Evolutionary conservation across 2,888 invertebrate genomes (phyloP).

Genomic region (Salticus scenicus): DNA sequence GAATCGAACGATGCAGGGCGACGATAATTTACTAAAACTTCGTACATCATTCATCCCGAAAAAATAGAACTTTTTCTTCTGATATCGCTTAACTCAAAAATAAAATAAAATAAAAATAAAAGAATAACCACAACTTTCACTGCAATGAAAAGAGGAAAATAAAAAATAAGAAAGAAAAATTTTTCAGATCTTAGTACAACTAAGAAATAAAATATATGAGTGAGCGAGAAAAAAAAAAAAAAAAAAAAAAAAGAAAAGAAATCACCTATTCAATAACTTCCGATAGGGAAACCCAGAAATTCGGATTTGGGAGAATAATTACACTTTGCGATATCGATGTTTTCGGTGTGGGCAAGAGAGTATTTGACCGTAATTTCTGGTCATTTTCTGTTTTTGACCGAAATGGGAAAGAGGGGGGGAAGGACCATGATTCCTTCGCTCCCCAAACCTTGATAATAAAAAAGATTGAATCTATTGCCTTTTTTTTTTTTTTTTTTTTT

Average conservation of each 20-base stretch:
- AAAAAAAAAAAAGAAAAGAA: constrained; percentile 38
- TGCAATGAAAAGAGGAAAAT: not conserved
- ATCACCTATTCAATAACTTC: constrained; percentile 53
- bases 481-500: too few relatives aligned
- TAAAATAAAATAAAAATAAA: not conserved
- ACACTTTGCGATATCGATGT: constrained; percentile 56
- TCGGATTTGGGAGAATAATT: constrained; percentile 58
- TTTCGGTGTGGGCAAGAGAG: constrained; percentile 36
- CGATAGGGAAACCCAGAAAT: constrained; percentile 50
- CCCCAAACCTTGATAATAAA: constrained; percentile 26
- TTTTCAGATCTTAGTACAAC: constrained; percentile 41
- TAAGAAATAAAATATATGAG: constrained; percentile 45
- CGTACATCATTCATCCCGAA: constrained; percentile 62
- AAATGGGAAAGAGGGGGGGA: not conserved
- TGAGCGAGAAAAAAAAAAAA: too few relatives aligned
- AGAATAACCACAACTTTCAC: constrained; percentile 9
- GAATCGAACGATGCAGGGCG: constrained; percentile 41
- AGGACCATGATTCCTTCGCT: constrained; percentile 7
- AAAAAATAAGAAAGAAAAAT: constrained; percentile 25
- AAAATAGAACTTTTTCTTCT: constrained; percentile 50
- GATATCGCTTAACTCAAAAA: constrained; percentile 61
- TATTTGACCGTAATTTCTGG: constrained; percentile 67
- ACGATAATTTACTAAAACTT: constrained; percentile 66
- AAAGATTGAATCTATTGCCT: constrained; percentile 33
- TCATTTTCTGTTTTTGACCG: constrained; percentile 66